These are phyloP conservation scores for Microcaecilia unicolor DNA, from an alignment of 2,797 vertebrate species.

Conservation along the genomic window DNA sequence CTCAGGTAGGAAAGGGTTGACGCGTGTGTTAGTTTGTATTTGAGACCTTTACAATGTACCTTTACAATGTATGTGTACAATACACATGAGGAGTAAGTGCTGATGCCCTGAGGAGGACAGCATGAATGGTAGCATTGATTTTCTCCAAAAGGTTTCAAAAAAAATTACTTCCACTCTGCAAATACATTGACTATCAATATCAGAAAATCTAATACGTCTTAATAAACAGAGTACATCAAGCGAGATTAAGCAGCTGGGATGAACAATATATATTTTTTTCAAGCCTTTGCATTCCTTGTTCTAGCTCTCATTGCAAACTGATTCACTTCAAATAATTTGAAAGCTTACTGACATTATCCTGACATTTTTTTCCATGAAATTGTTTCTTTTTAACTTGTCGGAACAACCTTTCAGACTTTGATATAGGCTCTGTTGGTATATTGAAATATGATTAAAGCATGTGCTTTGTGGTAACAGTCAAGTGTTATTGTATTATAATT, in stretches of 20 bases:
- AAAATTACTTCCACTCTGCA: too few relatives aligned
- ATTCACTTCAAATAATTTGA: slow-evolving; percentile 7
- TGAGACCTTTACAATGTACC: too few relatives aligned
- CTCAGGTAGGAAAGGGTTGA: too few relatives aligned
- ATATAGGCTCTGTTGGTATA: slow-evolving; percentile 7
- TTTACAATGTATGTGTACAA: too few relatives aligned
- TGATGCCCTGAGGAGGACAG: too few relatives aligned
- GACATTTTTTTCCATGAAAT: background rate
- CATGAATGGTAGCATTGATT: too few relatives aligned
- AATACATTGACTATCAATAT: too few relatives aligned
- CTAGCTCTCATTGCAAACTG: background rate
- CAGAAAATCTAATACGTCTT: too few relatives aligned
- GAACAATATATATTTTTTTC: background rate
- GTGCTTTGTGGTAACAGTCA: slow-evolving; percentile 13
- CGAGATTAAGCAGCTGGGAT: slow-evolving; percentile 1
- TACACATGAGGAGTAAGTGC: too few relatives aligned
- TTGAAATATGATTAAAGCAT: slow-evolving; percentile 14
- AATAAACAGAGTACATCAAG: too few relatives aligned
- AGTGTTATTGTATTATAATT: slow-evolving; percentile 17
- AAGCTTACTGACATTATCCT: background rate
- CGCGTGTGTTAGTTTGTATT: too few relatives aligned
- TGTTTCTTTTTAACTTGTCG: background rate
- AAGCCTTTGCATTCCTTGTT: background rate
- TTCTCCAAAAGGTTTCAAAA: too few relatives aligned
- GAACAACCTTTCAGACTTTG: background rate